Base-by-base conservation (phyloP, 2,797 vertebrate genomes). In the Chaetodon trifasciatus region DNA sequence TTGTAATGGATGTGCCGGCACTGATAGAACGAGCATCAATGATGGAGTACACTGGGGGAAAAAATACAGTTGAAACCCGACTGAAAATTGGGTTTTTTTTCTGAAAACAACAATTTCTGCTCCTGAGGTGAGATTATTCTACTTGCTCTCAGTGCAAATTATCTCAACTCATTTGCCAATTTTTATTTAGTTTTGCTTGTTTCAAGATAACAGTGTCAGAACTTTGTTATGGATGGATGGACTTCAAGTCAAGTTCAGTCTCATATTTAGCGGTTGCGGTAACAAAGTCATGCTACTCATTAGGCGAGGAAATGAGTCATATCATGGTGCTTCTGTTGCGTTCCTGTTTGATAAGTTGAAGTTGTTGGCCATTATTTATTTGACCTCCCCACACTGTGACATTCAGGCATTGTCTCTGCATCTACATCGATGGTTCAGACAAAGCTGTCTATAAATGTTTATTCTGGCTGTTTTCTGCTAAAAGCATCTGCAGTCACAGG, bases 401-500 rank as follows among this genome's bases (percentile, higher is more conserved):
- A 53, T 76, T 52, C 47, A 24, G 11, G 71, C 63, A 68, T 17
- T 46, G 56, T 72, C 73, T 66, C 32, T 15, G 6, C 40, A 23
- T 39, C 12, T 21, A n/a, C 49, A 74, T 3, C 39, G 3, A 72
- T 16, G 21, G 40, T 28, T 63, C 35, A 66, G 42, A 68, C 58
- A 62, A 35, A 60, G 8, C 56, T 44, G 55, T 76, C 74, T 86
- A 79, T 76, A 79, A 85, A 75, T 71, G 75, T 73, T 35, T n/a
- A 12, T 5, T 68, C 40, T 63, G 70, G 50, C 50, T 78, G 28
- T 32, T 32, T 32, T 32, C 28, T 32, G 28, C 28, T 37, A 5
- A 37, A 76, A 81, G 64, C 78, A 78, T 70, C 63, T 56, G 78
- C 78, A 79, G 74, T 62, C 62, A 61, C 65, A 39, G 74, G 82